Evolutionary conservation across 2,888 invertebrate species (phyloP).

Genomic region (Cosmorhoe ocellata): DNA sequence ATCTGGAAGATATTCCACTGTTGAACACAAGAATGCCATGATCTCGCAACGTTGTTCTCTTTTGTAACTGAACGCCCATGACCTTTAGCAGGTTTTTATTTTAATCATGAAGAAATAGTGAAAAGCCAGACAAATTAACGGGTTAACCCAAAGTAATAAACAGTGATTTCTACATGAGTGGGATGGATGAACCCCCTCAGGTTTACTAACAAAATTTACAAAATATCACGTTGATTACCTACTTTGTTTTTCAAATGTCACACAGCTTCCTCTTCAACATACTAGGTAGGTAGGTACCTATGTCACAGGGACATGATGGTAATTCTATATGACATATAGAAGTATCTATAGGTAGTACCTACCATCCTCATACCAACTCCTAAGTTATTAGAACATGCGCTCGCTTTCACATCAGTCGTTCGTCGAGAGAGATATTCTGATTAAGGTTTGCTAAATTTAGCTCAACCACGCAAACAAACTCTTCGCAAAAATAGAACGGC

Average conservation of each 20-base stretch:
- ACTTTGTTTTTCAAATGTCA: no score
- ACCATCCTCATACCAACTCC: slow-evolving; percentile 21
- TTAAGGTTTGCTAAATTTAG: slow-evolving; percentile 66
- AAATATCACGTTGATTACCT: no score
- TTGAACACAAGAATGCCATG: slow-evolving; percentile 18
- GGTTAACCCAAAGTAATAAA: no score
- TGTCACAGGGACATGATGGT: no score
- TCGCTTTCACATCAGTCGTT: slow-evolving; percentile 46
- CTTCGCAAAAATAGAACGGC: slow-evolving; percentile 61
- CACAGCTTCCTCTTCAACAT: no score
- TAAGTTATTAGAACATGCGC: slow-evolving; percentile 45
- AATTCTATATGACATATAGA: no score
- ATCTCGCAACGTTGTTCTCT: slow-evolving; percentile 7
- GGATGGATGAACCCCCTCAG: no score
- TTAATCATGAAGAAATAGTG: neutral
- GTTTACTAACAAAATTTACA: no score
- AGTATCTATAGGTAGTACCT: neutral
- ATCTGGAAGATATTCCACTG: slow-evolving; percentile 3
- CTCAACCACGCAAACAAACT: slow-evolving; percentile 70
- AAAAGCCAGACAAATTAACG: no score
- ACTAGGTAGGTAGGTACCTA: no score
- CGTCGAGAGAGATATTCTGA: slow-evolving; percentile 62
- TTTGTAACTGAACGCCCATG: slow-evolving; percentile 13
- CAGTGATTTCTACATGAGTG: no score
- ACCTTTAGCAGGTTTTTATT: slow-evolving; percentile 2